A percentile compares a stretch with the other conserved stretches of the same genome.
Evolutionary conservation across 2,797 vertebrate genomes (phyloP).

Genomic region (Pseudochromis fuscus): DNA sequence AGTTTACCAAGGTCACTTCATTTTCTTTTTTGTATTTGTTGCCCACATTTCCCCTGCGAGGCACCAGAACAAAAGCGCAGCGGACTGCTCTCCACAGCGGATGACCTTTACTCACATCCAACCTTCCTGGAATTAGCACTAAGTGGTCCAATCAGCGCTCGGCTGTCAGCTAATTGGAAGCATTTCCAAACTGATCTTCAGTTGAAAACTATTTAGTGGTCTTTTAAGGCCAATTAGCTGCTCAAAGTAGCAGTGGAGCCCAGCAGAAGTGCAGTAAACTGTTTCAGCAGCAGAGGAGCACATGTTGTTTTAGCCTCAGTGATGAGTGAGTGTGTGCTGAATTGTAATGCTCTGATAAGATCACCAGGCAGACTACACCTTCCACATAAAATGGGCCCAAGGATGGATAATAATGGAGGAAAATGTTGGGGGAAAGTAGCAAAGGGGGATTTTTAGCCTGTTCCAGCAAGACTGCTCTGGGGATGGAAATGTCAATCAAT

Average conservation of each 20-base stretch:
- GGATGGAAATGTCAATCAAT: no score
- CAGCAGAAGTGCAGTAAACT: conserved; percentile 17
- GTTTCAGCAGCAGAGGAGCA: conserved; percentile 10
- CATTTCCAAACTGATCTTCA: conserved; percentile 55
- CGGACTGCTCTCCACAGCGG: conserved; percentile 13
- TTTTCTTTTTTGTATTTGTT: not conserved
- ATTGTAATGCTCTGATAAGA: conserved; percentile 13
- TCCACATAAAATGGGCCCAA: conserved; percentile 21
- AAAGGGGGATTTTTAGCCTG: no score
- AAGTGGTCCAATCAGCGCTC: conserved; percentile 58
- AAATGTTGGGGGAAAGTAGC: no score
- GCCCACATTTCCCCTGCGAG: not conserved
- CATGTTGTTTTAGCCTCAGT: conserved; percentile 28
- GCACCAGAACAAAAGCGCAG: conserved; percentile 17
- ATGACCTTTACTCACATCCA: conserved; percentile 46
- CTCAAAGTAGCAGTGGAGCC: conserved; percentile 11
- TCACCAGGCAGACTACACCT: not conserved
- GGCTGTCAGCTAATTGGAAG: conserved; percentile 59
- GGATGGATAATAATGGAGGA: no score
- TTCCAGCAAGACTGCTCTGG: not conserved
- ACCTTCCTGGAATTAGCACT: conserved; percentile 54
- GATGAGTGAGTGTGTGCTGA: conserved; percentile 9
- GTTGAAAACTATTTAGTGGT: conserved; percentile 49
- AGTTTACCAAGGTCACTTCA: not conserved
- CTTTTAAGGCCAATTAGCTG: conserved; percentile 66